These are phyloP conservation scores for Lithophane socia DNA, from an alignment of 2,888 invertebrate genomes.

Conservation along the genomic window DNA sequence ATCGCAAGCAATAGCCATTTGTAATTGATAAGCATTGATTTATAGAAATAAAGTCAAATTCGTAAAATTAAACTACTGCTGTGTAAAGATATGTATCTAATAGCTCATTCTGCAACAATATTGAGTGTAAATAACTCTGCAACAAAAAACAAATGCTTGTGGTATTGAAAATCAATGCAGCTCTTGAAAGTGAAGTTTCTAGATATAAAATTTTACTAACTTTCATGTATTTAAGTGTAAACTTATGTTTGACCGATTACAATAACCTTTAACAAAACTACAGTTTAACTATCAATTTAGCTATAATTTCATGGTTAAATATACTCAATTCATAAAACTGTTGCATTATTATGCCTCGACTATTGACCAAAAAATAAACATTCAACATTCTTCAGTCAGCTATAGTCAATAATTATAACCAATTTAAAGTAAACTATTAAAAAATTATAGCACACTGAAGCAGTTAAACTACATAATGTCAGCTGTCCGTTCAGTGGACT, in stretches of 20 bases:
- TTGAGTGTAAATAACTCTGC: conserved; percentile 31
- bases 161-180: conserved; percentile 25
- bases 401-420: neutral
- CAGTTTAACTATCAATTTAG: conserved; percentile 34
- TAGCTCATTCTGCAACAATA: conserved; percentile 34
- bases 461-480: conserved; percentile 15
- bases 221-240: neutral
- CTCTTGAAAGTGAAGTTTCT: conserved; percentile 6
- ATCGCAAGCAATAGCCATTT: conserved; percentile 18
- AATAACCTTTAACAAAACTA: conserved; percentile 43
- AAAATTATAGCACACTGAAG: conserved; percentile 24
- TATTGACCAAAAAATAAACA: conserved; percentile 20
- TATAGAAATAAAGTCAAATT: conserved; percentile 18
- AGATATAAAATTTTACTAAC: conserved; percentile 16
- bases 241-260: conserved; percentile 29
- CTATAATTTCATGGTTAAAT: neutral
- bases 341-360: neutral
- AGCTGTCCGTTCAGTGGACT: conserved; percentile 6
- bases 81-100: conserved; percentile 15
- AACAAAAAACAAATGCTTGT: conserved; percentile 46
- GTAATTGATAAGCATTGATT: conserved; percentile 10
- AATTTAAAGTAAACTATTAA: conserved; percentile 10
- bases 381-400: conserved; percentile 11
- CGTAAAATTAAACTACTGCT: conserved; percentile 24
- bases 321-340: conserved; percentile 1